phyloP scores from a whole-genome alignment of 2,888 invertebrate species.

The Nymphalis urticae region DNA sequence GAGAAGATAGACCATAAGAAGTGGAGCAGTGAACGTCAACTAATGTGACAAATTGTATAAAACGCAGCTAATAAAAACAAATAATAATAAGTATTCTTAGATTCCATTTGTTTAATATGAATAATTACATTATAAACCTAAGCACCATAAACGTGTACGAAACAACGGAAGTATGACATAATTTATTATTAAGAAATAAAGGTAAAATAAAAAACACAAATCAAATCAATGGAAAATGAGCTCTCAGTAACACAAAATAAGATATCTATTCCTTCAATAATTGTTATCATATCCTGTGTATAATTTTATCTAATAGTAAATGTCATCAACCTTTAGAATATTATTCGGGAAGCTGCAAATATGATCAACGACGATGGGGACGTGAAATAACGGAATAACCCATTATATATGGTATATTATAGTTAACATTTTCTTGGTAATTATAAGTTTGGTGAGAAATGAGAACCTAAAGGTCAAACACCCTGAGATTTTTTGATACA shows the following conservation, averaged over 20 bases:
- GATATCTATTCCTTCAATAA: background rate
- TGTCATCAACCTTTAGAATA: conserved; percentile 31
- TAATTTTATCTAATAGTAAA: conserved; percentile 30
- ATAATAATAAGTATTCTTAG: too few relatives aligned
- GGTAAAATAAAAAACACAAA: background rate
- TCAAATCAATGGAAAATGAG: background rate
- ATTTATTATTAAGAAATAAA: background rate
- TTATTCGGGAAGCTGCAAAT: conserved; percentile 26
- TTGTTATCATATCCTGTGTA: background rate
- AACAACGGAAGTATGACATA: background rate
- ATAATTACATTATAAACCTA: background rate
- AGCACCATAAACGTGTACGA: background rate
- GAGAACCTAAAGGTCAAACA: conserved; percentile 24
- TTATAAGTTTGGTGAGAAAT: conserved; percentile 31
- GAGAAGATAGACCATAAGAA: too few relatives aligned
- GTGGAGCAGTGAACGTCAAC: too few relatives aligned
- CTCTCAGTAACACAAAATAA: background rate
- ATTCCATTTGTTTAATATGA: background rate
- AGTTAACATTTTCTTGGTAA: conserved; percentile 33
- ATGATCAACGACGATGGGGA: conserved; percentile 6
- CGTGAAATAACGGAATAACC: conserved; percentile 25
- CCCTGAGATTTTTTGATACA: conserved; percentile 24
- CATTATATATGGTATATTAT: too few relatives aligned
- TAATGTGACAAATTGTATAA: too few relatives aligned
- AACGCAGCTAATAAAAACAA: too few relatives aligned